Conservation (phyloP, 2,113 vertebrate genomes). For the Bos indicus region DNA sequence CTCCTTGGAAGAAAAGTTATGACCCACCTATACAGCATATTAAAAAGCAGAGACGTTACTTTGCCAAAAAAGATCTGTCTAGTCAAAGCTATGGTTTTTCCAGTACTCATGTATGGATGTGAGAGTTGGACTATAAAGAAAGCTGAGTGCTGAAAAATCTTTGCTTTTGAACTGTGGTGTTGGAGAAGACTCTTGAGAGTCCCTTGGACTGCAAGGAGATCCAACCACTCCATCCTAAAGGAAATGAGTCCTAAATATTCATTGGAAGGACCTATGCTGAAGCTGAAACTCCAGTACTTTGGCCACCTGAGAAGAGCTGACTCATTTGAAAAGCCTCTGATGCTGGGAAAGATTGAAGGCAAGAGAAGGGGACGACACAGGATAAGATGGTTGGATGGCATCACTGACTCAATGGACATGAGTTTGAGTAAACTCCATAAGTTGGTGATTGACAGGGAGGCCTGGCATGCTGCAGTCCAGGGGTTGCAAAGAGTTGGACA, state of each 20-base stretch:
- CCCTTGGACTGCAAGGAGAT: background rate
- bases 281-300: background rate
- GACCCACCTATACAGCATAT: too few relatives aligned
- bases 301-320: accelerated
- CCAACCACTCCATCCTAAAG: background rate
- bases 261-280: background rate
- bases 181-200: background rate
- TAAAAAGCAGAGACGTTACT: background rate
- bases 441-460: background rate
- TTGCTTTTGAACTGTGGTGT: background rate
- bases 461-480: background rate
- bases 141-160: background rate
- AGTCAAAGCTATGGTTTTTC: background rate
- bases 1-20: background rate
- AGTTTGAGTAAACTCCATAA: background rate
- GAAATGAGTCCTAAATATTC: background rate
- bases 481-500: accelerated
- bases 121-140: background rate
- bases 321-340: background rate
- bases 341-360: background rate
- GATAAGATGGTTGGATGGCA: background rate
- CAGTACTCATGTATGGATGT: background rate
- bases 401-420: accelerated
- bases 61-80: background rate
- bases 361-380: background rate